Evolutionary conservation across 2,797 vertebrate species (phyloP).

Genomic region (Channa striata): DNA sequence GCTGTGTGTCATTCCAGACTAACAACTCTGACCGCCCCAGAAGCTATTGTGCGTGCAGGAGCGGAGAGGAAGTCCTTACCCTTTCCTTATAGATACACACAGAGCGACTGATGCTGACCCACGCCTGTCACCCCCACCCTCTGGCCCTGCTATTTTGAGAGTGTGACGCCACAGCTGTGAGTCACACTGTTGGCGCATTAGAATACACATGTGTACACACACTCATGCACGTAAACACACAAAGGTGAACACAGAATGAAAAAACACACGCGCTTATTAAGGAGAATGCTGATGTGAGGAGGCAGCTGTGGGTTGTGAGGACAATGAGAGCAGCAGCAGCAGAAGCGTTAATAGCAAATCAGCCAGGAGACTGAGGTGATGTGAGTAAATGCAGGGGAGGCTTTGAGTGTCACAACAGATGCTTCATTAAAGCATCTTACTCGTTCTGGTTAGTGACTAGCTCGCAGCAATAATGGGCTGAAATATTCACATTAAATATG

Average conservation of each 20-base stretch:
- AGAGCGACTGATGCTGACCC: slow-evolving; percentile 46
- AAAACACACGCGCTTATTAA: not conserved
- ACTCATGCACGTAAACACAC: not conserved
- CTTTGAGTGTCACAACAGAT: slow-evolving; percentile 47
- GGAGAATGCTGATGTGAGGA: slow-evolving; percentile 39
- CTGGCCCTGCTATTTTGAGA: slow-evolving; percentile 71
- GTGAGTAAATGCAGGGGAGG: slow-evolving; percentile 38
- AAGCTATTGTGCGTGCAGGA: slow-evolving; percentile 75
- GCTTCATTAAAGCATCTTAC: slow-evolving; percentile 10
- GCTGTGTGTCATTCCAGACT: slow-evolving; percentile 56
- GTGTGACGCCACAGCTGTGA: slow-evolving; percentile 65
- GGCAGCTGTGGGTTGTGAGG: slow-evolving; percentile 31
- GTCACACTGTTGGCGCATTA: slow-evolving; percentile 45
- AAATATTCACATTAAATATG: slow-evolving; percentile 10
- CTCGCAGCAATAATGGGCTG: slow-evolving; percentile 10
- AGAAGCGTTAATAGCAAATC: slow-evolving; percentile 11
- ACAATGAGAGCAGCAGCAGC: slow-evolving; percentile 25
- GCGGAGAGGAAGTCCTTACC: slow-evolving; percentile 85
- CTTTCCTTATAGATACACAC: slow-evolving; percentile 74
- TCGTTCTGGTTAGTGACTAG: not conserved
- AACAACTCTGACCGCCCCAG: slow-evolving; percentile 50
- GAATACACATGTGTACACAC: slow-evolving; percentile 21
- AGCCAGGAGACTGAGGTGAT: slow-evolving; percentile 39
- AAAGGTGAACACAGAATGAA: not conserved
- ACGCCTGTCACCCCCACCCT: slow-evolving; percentile 50